Conservation (phyloP, 2,113 vertebrate species). For the Alexandromys fortis region DNA sequence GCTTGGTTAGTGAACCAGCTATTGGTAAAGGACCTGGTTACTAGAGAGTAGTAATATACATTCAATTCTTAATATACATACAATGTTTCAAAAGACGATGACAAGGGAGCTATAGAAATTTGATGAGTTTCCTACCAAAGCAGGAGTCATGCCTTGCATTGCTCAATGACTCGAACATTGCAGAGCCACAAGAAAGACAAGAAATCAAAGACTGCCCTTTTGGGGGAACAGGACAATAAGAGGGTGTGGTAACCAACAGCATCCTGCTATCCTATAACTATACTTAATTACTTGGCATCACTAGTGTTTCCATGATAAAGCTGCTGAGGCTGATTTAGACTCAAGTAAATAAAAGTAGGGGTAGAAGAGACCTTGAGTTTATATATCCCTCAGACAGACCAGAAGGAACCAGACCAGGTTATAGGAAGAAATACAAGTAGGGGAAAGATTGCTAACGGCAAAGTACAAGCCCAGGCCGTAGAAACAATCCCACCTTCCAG, state of each 20-base stretch:
- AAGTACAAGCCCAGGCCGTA: background rate
- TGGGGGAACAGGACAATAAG: background rate
- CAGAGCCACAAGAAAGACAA: constrained; percentile 1
- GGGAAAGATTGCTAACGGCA: background rate
- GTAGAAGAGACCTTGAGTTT: constrained; percentile 2
- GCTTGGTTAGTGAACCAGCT: constrained; percentile 11
- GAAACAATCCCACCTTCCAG: constrained; percentile 91
- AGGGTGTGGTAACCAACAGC: background rate
- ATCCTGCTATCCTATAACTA: background rate
- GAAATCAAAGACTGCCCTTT: constrained; percentile 46
- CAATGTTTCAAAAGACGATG: constrained; percentile 3
- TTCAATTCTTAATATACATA: background rate
- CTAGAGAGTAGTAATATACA: too few species aligned
- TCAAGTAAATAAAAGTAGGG: background rate
- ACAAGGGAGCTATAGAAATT: background rate
- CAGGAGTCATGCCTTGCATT: background rate
- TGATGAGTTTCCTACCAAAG: background rate
- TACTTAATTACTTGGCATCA: background rate
- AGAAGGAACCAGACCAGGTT: background rate
- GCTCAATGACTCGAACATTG: background rate
- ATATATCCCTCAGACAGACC: background rate
- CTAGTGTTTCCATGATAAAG: background rate
- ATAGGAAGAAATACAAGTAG: background rate
- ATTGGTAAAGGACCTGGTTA: constrained; percentile 37
- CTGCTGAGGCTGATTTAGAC: background rate